Evolutionary conservation across 2,888 invertebrate species (phyloP).

Genomic region (Priapulus caudatus): DNA sequence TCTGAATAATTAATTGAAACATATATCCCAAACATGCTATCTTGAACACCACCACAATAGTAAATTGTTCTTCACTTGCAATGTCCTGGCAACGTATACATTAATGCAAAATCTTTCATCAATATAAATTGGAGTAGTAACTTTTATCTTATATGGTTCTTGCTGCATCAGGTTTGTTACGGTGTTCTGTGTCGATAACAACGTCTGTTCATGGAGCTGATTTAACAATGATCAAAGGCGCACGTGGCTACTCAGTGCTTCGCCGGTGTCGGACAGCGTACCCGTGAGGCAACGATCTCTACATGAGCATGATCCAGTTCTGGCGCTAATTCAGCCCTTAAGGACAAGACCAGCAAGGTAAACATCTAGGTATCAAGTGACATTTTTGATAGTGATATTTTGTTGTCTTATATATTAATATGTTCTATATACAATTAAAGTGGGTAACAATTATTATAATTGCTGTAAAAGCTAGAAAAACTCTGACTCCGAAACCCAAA

Average conservation of each 20-base stretch:
- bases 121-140: too few relatives aligned
- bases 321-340: constrained; percentile 79
- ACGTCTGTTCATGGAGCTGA: constrained; percentile 87
- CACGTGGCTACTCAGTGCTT: constrained; percentile 92
- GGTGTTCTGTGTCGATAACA: constrained; percentile 92
- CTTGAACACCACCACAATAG: too few relatives aligned
- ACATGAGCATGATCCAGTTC: constrained; percentile 91
- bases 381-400: not conserved
- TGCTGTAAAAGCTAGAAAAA: too few relatives aligned
- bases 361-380: too few relatives aligned
- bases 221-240: constrained; percentile 87
- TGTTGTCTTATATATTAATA: not conserved
- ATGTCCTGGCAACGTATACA: too few relatives aligned
- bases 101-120: too few relatives aligned
- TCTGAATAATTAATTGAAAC: too few relatives aligned
- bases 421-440: not conserved
- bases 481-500: too few relatives aligned
- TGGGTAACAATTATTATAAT: too few relatives aligned
- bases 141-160: too few relatives aligned
- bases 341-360: constrained; percentile 79
- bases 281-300: constrained; percentile 88
- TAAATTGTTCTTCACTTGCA: too few relatives aligned
- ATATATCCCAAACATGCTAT: too few relatives aligned
- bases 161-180: constrained; percentile 63
- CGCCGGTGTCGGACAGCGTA: constrained; percentile 84